A percentile compares a stretch with the other conserved stretches of the same genome.
Conservation (phyloP, 2,113 vertebrate species). For the Physeter macrocephalus region DNA sequence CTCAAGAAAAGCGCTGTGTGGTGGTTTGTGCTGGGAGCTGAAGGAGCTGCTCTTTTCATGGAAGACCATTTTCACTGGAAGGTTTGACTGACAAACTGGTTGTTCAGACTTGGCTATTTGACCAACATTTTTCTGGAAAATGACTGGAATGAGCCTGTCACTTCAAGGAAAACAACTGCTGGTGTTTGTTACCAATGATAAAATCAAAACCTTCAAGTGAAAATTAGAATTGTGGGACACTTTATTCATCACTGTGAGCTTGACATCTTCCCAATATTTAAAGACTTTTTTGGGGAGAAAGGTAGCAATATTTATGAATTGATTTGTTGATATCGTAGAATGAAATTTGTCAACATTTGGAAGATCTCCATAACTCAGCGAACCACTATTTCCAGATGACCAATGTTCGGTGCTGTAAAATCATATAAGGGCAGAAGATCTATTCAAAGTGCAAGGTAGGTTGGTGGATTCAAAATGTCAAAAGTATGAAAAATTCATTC, state of each 20-base stretch:
- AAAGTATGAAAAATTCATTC: neutral
- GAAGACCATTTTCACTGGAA: too few species aligned
- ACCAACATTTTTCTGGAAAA: neutral
- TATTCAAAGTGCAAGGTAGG: neutral
- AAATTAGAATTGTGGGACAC: neutral
- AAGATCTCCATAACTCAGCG: neutral
- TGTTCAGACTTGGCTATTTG: neutral
- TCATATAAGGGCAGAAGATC: neutral
- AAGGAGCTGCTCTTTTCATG: neutral
- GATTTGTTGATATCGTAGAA: neutral
- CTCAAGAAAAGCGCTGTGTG: neutral
- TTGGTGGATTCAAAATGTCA: neutral
- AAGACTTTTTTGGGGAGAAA: neutral
- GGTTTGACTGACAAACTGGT: too few species aligned
- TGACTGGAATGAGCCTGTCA: neutral
- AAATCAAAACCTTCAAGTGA: neutral
- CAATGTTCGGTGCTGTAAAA: too few species aligned
- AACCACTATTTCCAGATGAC: neutral
- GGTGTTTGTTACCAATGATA: neutral
- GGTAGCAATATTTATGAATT: neutral
- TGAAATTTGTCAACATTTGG: neutral
- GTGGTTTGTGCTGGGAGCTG: neutral
- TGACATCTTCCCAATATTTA: neutral
- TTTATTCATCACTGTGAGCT: neutral
- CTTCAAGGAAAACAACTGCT: neutral